phyloP scores from a whole-genome alignment of 2,113 vertebrate species.

The Rhinolophus ferrumequinum region DNA sequence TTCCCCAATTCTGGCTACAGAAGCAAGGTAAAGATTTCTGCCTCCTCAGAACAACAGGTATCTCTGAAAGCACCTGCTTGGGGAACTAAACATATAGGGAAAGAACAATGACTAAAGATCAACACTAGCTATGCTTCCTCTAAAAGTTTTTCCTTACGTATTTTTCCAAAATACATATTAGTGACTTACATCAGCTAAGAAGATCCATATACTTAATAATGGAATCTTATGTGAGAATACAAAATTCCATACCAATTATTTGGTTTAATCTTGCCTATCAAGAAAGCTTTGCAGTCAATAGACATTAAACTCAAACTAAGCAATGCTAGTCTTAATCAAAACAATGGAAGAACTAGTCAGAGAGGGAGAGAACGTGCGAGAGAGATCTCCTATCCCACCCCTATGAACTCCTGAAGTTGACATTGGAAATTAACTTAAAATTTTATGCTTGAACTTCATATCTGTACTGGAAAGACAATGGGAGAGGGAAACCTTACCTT shows the following conservation, averaged over 20 bases:
- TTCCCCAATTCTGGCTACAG: background rate
- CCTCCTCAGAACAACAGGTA: background rate
- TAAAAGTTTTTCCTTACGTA: background rate
- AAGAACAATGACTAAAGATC: background rate
- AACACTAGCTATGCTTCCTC: background rate
- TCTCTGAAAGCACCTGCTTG: background rate
- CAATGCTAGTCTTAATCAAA: background rate
- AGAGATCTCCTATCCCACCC: background rate
- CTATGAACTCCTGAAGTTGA: background rate
- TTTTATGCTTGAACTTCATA: background rate
- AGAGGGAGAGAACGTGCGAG: background rate
- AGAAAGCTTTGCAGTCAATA: background rate
- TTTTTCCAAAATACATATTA: background rate
- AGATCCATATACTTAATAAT: background rate
- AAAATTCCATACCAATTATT: constrained; percentile 50
- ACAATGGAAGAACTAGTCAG: background rate
- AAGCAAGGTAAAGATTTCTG: background rate
- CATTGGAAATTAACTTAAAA: background rate
- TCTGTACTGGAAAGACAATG: background rate
- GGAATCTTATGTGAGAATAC: background rate
- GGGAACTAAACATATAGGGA: background rate
- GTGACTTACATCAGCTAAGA: background rate
- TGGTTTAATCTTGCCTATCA: background rate
- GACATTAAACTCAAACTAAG: constrained; percentile 21
- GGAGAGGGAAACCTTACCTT: constrained; percentile 13